phyloP scores from a whole-genome alignment of 2,797 vertebrate genomes.

The Orientallactaga sibirica region DNA sequence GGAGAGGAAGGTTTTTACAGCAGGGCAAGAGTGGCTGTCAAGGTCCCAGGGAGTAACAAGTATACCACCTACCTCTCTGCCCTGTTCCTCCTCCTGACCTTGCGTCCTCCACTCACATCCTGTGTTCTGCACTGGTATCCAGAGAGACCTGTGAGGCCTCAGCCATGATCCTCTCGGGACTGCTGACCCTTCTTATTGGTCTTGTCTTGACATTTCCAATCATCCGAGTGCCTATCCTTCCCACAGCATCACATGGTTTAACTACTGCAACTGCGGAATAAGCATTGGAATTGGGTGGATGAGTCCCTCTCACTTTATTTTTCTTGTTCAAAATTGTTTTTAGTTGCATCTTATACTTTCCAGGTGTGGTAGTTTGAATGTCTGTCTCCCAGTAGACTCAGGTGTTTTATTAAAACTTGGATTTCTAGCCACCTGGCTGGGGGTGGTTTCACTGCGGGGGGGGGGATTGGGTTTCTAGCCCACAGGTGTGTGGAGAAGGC shows the following conservation, averaged over 20 bases:
- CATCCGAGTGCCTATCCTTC: background rate
- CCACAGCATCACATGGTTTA: background rate
- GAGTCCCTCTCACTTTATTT: background rate
- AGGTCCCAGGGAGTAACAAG: background rate
- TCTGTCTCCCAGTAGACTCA: no score
- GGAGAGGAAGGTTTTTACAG: background rate
- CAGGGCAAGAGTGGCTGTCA: background rate
- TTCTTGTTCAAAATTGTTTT: slow-evolving; percentile 36
- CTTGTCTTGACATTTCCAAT: background rate
- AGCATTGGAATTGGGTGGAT: background rate
- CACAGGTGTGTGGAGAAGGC: no score
- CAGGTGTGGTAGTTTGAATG: background rate
- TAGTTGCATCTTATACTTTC: slow-evolving; percentile 4
- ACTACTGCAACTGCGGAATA: background rate
- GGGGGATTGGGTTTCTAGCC: no score
- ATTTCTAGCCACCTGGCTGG: no score
- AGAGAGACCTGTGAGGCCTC: background rate
- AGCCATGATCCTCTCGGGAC: background rate
- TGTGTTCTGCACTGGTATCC: background rate
- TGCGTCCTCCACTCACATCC: background rate
- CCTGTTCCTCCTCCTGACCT: rapidly evolving
- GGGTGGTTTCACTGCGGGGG: no score
- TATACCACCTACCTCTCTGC: background rate
- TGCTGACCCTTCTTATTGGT: background rate
- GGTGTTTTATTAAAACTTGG: no score